Evolutionary conservation across 2,797 vertebrate species (phyloP), one percentile per base, ranked within the genome.

Genomic region (Acestrorhynchus altus): DNA sequence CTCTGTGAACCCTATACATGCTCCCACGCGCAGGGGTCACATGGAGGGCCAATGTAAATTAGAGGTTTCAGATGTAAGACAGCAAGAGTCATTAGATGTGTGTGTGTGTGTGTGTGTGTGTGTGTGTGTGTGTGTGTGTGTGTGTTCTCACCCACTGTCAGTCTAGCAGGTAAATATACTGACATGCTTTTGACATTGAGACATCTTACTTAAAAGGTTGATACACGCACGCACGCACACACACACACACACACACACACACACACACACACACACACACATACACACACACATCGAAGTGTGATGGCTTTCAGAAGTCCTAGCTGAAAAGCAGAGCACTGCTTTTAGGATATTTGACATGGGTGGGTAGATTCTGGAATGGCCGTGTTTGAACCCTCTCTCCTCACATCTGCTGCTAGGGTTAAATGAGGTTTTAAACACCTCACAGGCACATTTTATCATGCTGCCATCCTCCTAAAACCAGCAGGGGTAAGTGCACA

Each of bases 361-460:
- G 54, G 54, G 54, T 73, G 54, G 60, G 56, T 70, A 42, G n/a
- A 68, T 72, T 78, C 67, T 57, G 44, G 49, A 39, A 59, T 31
- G 60, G 26, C 54, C 42, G 60, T 74, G 74, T 81, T 83, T 78
- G 63, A 72, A 57, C 51, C 11, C 39, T 69, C 49, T 76, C 76
- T 72, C 73, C 40, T 59, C 68, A 76, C 76, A 81, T 80, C 80
- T 82, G 77, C 60, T 74, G 54, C 51, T 71, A 63, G 52, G 74
- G 54, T 59, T 51, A 72, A 72, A 76, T 49, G 22, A 60, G 68
- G 61, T 81, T 84, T 79, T 72, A 81, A 83, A 81, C 75, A 81
- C 77, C 65, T 82, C 61, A 67, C 24, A 74, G 77, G 61, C 66
- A 80, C 59, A 61, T 61, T 79, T 79, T 72, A 82, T 71, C 83